Evolutionary conservation across 2,113 vertebrate genomes (phyloP).

Genomic region (Melanostigma gelatinosum): DNA sequence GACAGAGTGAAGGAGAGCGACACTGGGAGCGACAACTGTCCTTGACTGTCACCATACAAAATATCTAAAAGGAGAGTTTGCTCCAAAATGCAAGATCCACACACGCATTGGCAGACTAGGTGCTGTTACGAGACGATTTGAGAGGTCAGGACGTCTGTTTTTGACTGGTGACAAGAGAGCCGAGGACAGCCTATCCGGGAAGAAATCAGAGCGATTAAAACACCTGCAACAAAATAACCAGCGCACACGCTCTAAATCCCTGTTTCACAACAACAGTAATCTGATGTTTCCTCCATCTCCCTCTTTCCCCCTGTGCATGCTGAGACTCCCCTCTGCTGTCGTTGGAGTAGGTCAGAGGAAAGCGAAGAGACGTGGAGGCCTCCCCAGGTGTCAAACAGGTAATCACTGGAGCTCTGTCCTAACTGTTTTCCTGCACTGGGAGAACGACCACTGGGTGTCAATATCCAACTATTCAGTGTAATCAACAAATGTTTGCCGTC

Average conservation of each 20-base stretch:
- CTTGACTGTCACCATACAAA: constrained; percentile 49
- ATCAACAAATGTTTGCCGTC: background rate
- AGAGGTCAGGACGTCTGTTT: constrained; percentile 34
- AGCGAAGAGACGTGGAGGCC: constrained; percentile 1
- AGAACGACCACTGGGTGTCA: background rate
- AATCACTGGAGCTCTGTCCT: constrained; percentile 26
- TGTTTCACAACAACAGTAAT: constrained; percentile 12
- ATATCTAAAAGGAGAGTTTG: constrained; percentile 31
- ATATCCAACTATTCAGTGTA: background rate
- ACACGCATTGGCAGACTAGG: constrained; percentile 26
- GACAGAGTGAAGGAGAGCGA: constrained; percentile 47
- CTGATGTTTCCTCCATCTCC: background rate
- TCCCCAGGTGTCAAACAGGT: constrained; percentile 25
- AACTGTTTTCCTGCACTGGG: background rate
- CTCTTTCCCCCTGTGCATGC: background rate
- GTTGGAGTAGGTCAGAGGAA: constrained; percentile 4
- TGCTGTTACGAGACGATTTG: constrained; percentile 28
- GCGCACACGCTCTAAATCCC: background rate
- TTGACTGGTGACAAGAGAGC: constrained; percentile 30
- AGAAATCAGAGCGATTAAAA: constrained; percentile 36
- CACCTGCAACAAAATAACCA: background rate
- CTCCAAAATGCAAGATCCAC: constrained; percentile 25
- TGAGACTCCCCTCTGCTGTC: constrained; percentile 30
- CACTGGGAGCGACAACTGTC: constrained; percentile 52
- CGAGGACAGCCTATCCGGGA: constrained; percentile 17